These are phyloP conservation scores for Xestia rhomboidea DNA, from an alignment of 2,888 invertebrate genomes.

Conservation along the genomic window DNA sequence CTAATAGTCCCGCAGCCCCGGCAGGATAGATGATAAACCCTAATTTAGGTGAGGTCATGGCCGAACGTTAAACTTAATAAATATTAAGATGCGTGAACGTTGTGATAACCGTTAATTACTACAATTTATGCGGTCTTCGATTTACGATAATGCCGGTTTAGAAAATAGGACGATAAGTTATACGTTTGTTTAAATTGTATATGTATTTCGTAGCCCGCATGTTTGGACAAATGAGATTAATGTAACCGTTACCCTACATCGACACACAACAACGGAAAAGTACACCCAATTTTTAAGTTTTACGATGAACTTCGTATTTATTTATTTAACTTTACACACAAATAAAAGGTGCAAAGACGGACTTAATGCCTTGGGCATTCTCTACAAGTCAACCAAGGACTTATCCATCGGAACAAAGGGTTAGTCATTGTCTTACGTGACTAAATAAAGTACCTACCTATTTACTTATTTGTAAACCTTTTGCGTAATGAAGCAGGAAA, in stretches of 20 bases:
- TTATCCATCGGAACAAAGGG: constrained; percentile 9
- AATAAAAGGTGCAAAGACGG: neutral
- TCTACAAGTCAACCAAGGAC: neutral
- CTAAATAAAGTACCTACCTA: neutral
- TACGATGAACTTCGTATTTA: constrained; percentile 8
- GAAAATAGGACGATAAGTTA: constrained; percentile 58
- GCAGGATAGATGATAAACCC: too few relatives aligned
- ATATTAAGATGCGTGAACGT: constrained; percentile 23
- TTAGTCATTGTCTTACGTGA: constrained; percentile 26
- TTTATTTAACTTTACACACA: neutral
- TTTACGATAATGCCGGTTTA: constrained; percentile 38
- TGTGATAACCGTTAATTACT: constrained; percentile 42
- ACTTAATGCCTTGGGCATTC: neutral
- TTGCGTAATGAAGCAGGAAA: constrained; percentile 38
- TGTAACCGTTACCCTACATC: constrained; percentile 54
- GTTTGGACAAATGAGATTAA: constrained; percentile 58
- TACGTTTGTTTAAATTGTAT: constrained; percentile 9
- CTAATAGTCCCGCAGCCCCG: too few relatives aligned
- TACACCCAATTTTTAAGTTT: neutral
- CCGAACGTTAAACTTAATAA: constrained; percentile 19
- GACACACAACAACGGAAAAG: constrained; percentile 35
- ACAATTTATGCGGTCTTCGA: constrained; percentile 38
- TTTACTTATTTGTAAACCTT: constrained; percentile 7
- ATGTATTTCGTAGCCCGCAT: constrained; percentile 54
- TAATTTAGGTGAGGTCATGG: constrained; percentile 28